These are phyloP conservation scores for Odontothrips loti DNA, from an alignment of 2,888 invertebrate species.

Conservation along the genomic window DNA sequence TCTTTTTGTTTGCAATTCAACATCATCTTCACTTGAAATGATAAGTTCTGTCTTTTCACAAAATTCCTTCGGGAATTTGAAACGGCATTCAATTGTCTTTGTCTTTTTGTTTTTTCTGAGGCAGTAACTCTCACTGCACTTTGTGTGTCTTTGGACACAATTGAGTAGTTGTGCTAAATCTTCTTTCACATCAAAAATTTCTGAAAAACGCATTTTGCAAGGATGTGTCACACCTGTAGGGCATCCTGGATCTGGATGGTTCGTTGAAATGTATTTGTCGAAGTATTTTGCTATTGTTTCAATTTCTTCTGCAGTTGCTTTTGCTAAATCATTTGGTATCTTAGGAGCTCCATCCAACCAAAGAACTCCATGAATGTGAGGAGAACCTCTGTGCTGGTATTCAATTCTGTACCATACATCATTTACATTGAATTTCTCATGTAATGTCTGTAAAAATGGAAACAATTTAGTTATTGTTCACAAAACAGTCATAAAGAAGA, in stretches of 20 bases:
- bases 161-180: slow-evolving; percentile 30
- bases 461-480: slow-evolving; percentile 33
- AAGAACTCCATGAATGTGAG: slow-evolving; percentile 36
- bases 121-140: slow-evolving; percentile 29
- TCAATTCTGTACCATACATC: slow-evolving; percentile 34
- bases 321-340: slow-evolving; percentile 29
- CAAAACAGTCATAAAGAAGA: slow-evolving; percentile 29
- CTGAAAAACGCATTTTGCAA: slow-evolving; percentile 16
- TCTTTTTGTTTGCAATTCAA: slow-evolving; percentile 30
- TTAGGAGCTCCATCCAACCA: slow-evolving; percentile 36
- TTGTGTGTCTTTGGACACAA: slow-evolving; percentile 31
- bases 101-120: slow-evolving; percentile 31
- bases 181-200: background rate
- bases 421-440: slow-evolving; percentile 28
- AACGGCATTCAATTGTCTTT: slow-evolving; percentile 29
- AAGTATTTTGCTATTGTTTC: slow-evolving; percentile 31
- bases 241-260: slow-evolving; percentile 33
- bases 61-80: slow-evolving; percentile 33
- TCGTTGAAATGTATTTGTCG: slow-evolving; percentile 32
- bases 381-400: slow-evolving; percentile 35
- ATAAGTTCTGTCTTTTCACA: background rate
- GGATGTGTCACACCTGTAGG: slow-evolving; percentile 32
- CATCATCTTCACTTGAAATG: background rate
- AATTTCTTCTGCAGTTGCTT: slow-evolving; percentile 12
- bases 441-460: slow-evolving; percentile 17